Conservation (phyloP, 2,113 vertebrate genomes). For the Macaca nemestrina region DNA sequence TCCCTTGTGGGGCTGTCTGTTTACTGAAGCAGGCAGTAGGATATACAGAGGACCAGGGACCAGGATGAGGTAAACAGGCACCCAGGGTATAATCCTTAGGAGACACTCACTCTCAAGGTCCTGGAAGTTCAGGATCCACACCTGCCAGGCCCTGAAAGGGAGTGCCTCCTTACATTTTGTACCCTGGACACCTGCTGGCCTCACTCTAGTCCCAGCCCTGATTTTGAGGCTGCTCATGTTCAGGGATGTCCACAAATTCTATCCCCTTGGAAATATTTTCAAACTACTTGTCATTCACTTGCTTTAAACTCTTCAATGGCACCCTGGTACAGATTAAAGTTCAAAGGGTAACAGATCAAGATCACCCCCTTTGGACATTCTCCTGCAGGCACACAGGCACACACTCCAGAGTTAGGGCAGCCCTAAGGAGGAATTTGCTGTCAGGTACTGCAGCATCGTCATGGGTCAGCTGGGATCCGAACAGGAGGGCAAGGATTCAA, state of each 20-base stretch:
- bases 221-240: background rate
- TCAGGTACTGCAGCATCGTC: background rate
- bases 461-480: background rate
- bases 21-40: too few species aligned
- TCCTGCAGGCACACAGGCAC: background rate
- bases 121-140: fast-evolving
- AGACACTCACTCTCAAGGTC: background rate
- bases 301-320: background rate
- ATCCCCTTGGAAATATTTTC: background rate
- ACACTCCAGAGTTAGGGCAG: background rate
- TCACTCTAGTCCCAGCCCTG: background rate
- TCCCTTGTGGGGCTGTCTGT: fast-evolving
- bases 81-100: fast-evolving
- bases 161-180: background rate
- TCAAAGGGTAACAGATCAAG: background rate
- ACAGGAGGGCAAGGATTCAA: background rate
- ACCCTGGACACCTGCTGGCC: background rate
- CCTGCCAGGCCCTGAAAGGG: background rate
- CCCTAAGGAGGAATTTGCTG: background rate
- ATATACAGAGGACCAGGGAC: background rate
- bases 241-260: background rate
- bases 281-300: background rate
- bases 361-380: background rate
- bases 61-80: too few species aligned
- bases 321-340: background rate